A percentile compares a stretch with the other conserved stretches of the same genome.
These are phyloP conservation scores for Ibycter americanus DNA, from an alignment of 2,797 vertebrate species.

Conservation along the genomic window DNA sequence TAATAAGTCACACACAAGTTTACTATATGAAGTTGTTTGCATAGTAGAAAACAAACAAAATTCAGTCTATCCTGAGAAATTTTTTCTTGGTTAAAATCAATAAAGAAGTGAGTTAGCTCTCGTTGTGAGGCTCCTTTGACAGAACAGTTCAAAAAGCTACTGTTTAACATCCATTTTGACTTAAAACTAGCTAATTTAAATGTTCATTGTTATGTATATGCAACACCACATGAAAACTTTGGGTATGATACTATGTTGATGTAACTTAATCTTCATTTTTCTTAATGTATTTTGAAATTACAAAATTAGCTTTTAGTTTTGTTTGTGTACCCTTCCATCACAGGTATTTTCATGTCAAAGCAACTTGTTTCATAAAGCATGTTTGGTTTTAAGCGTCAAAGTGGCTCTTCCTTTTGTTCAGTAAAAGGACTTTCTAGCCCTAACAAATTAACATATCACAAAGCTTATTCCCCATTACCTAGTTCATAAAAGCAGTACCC, in stretches of 20 bases:
- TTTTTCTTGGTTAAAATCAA: neutral
- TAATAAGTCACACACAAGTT: neutral
- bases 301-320: neutral
- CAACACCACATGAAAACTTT: neutral
- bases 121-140: neutral
- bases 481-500: neutral
- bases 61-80: neutral
- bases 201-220: neutral
- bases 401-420: neutral
- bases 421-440: neutral
- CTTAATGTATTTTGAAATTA: neutral
- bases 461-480: conserved; percentile 30
- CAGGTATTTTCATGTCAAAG: neutral
- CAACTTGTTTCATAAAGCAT: neutral
- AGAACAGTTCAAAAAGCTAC: neutral
- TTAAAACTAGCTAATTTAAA: neutral
- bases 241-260: neutral
- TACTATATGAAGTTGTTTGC: neutral
- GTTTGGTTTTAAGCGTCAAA: neutral
- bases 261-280: conserved; percentile 13
- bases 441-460: conserved; percentile 56
- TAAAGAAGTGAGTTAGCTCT: neutral
- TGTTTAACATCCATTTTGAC: neutral
- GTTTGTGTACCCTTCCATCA: neutral
- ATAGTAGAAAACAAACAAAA: neutral